Percentiles rank a stretch among this genome's conserved stretches.
Conservation (phyloP, 2,888 invertebrate genomes). For the Papilio gigon region DNA sequence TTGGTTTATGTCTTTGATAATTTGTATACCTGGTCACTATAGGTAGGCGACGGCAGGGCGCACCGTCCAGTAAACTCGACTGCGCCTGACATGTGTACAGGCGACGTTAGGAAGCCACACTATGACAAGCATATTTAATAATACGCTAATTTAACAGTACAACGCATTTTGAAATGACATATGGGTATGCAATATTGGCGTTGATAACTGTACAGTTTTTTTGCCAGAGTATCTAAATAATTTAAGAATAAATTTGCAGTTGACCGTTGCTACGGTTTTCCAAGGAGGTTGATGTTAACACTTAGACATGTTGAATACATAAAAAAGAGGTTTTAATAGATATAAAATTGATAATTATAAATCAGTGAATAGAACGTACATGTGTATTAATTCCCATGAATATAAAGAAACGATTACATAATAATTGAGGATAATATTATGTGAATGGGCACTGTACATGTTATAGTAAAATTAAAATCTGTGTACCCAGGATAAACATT, state of each 20-base stretch:
- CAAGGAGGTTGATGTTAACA: background rate
- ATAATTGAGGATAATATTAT: background rate
- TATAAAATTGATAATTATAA: too few species aligned
- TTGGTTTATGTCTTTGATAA: slow-evolving; percentile 4
- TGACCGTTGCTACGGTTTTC: background rate
- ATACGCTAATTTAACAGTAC: slow-evolving; percentile 35
- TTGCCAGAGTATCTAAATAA: too few species aligned
- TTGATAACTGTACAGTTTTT: background rate
- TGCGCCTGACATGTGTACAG: slow-evolving; percentile 59
- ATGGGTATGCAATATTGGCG: background rate
- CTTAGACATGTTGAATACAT: too few species aligned
- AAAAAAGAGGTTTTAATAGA: too few species aligned
- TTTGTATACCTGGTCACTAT: slow-evolving; percentile 3
- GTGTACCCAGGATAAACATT: background rate
- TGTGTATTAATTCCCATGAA: background rate
- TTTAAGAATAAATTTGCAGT: too few species aligned
- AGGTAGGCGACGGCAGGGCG: slow-evolving; percentile 74
- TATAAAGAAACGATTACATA: background rate
- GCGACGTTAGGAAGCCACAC: slow-evolving; percentile 41
- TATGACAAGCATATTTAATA: slow-evolving; percentile 40
- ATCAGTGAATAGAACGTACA: too few species aligned
- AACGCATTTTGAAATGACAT: slow-evolving; percentile 17
- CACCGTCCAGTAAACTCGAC: slow-evolving; percentile 61
- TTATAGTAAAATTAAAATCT: slow-evolving; percentile 8
- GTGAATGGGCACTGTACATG: background rate